Percentiles rank a stretch among this genome's conserved stretches.
Evolutionary conservation across 2,113 vertebrate species (phyloP).

Genomic region (Pedetes capensis): DNA sequence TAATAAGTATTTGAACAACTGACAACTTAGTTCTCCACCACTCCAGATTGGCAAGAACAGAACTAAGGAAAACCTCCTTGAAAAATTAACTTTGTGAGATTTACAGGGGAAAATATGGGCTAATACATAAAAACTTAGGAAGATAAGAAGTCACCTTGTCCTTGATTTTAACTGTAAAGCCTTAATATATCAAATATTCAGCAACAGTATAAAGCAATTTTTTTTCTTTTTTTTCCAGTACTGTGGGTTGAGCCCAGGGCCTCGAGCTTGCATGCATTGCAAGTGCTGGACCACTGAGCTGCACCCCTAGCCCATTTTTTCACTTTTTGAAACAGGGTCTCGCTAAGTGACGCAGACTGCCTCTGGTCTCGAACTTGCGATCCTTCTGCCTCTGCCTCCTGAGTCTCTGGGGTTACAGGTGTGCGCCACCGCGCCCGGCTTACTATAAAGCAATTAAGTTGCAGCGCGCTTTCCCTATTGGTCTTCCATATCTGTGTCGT

Average conservation of each 20-base stretch:
- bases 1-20: slow-evolving; percentile 22
- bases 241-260: no score
- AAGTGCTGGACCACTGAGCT: no score
- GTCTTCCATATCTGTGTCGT: background rate
- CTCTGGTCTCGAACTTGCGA: no score
- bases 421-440: no score
- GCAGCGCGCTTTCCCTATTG: background rate
- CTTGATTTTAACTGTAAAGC: background rate
- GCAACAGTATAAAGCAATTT: background rate
- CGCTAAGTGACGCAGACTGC: no score
- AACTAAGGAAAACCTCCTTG: background rate
- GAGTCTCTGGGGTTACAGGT: no score
- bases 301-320: no score
- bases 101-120: background rate
- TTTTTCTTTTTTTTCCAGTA: no score
- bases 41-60: background rate
- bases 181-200: background rate
- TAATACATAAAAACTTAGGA: background rate
- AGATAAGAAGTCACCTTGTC: background rate
- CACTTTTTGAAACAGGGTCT: no score
- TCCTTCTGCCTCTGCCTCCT: no score
- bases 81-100: background rate
- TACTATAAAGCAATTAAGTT: background rate
- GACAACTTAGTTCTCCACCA: no score
- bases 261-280: no score